Conservation (phyloP, 2,888 invertebrate genomes). For the Chouioia cunea region DNA sequence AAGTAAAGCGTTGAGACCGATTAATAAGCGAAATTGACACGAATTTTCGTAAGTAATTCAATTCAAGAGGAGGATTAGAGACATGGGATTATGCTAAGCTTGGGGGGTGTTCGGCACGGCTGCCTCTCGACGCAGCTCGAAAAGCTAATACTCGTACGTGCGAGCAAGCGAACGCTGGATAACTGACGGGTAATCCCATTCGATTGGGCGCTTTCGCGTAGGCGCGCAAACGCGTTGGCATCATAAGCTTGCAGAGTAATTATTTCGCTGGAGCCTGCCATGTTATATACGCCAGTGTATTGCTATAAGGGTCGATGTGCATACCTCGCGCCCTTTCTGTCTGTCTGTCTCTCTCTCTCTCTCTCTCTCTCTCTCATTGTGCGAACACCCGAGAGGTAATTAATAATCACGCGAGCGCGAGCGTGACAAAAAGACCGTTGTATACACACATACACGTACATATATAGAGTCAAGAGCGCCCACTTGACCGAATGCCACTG, state of each 20-base stretch:
- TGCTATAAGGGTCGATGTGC: neutral
- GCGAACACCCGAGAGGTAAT: constrained; percentile 26
- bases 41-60: constrained; percentile 37
- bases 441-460: neutral
- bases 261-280: constrained; percentile 12
- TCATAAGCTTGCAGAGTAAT: constrained; percentile 12
- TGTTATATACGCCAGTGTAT: constrained; percentile 3
- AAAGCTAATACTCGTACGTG: constrained; percentile 31
- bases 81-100: constrained; percentile 13
- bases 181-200: constrained; percentile 31
- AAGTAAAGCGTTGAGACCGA: neutral
- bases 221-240: neutral
- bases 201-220: constrained; percentile 17
- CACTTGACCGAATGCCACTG: constrained; percentile 14
- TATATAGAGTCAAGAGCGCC: constrained; percentile 5
- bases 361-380: neutral
- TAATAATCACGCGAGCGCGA: constrained; percentile 29
- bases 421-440: constrained; percentile 26
- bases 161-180: constrained; percentile 17
- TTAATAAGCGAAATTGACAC: constrained; percentile 32
- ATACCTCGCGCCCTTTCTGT: neutral
- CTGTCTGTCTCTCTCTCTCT: neutral
- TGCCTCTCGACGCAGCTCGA: neutral
- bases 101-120: neutral
- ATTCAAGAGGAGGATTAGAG: constrained; percentile 20